phyloP scores from a whole-genome alignment of 2,888 invertebrate species.

The Drosophila hamatofila region DNA sequence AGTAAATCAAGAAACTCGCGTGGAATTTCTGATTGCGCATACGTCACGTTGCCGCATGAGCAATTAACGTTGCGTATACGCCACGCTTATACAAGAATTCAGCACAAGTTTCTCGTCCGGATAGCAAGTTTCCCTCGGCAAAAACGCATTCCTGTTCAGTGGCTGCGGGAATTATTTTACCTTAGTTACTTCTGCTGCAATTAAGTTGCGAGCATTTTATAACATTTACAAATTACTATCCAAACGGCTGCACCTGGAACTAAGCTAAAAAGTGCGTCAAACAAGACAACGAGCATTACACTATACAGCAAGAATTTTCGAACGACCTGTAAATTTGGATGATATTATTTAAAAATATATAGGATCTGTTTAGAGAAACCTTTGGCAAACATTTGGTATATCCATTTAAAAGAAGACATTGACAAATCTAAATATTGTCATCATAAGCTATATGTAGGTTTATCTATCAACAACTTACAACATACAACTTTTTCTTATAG shows the following conservation, averaged over 20 bases:
- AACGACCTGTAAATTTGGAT: neutral
- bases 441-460: neutral
- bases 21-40: constrained; percentile 46
- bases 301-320: constrained; percentile 7
- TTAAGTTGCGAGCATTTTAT: constrained; percentile 37
- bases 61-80: constrained; percentile 29
- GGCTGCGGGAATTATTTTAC: constrained; percentile 34
- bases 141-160: constrained; percentile 35
- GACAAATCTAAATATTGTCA: neutral
- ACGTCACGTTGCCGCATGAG: constrained; percentile 34
- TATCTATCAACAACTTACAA: neutral
- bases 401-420: neutral
- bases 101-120: constrained; percentile 1
- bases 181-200: constrained; percentile 36
- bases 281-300: constrained; percentile 10
- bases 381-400: neutral
- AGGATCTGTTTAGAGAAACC: neutral
- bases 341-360: neutral
- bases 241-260: constrained; percentile 36
- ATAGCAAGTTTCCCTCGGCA: constrained; percentile 1
- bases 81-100: constrained; percentile 21
- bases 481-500: neutral
- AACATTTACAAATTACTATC: constrained; percentile 39
- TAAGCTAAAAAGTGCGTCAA: constrained; percentile 21
- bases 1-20: neutral